Evolutionary conservation across 2,797 vertebrate species (phyloP).

Genomic region (Syncerus caffer): DNA sequence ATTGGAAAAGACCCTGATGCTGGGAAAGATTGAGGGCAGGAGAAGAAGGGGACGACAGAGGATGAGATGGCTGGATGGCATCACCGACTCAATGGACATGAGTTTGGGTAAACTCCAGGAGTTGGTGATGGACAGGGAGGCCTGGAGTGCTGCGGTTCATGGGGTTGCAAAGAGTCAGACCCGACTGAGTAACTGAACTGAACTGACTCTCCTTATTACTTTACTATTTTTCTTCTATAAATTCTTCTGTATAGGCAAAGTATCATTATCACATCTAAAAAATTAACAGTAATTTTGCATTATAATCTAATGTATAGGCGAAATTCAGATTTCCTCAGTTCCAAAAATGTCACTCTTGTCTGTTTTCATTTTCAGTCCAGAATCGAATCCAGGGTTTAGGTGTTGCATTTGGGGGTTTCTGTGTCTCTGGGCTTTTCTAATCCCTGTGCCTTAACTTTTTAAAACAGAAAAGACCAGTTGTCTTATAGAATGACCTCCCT

Average conservation of each 20-base stretch:
- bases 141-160: too few relatives aligned
- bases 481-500: neutral
- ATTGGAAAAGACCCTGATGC: too few relatives aligned
- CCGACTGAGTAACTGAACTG: too few relatives aligned
- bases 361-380: neutral
- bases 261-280: neutral
- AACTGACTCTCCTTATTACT: neutral
- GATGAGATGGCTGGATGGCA: too few relatives aligned
- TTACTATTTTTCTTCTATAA: neutral
- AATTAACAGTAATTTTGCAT: constrained; percentile 8
- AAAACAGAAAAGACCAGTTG: neutral
- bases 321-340: neutral
- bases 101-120: too few relatives aligned
- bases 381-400: neutral
- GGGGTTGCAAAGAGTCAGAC: too few relatives aligned
- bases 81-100: too few relatives aligned
- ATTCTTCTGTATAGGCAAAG: neutral
- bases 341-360: neutral
- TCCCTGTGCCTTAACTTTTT: neutral
- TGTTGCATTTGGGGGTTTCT: neutral
- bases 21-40: too few relatives aligned
- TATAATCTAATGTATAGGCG: neutral
- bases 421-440: neutral
- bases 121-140: too few relatives aligned
- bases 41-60: too few relatives aligned